These are phyloP conservation scores for Noctua fimbriata DNA, from an alignment of 2,888 invertebrate genomes.

Conservation along the genomic window DNA sequence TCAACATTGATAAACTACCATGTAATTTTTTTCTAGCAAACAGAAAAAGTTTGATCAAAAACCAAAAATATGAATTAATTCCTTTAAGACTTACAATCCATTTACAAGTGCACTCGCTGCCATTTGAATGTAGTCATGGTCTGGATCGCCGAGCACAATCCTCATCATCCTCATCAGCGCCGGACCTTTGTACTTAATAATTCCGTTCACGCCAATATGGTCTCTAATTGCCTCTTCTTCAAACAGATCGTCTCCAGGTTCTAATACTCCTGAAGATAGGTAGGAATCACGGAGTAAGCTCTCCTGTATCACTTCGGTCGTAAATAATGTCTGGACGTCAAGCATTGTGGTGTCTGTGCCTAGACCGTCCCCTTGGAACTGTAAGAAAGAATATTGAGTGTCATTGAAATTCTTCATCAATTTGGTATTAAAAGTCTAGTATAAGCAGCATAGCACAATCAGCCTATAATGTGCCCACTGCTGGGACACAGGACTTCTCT, in stretches of 20 bases:
- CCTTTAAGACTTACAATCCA: slow-evolving; percentile 70
- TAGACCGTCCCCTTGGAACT: slow-evolving; percentile 74
- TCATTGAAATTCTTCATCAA: not conserved
- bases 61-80: not conserved
- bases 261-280: slow-evolving; percentile 67
- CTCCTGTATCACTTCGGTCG: slow-evolving; percentile 84
- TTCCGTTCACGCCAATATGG: slow-evolving; percentile 70
- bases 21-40: not conserved
- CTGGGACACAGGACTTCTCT: too few relatives aligned
- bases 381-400: slow-evolving; percentile 40
- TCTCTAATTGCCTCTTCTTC: slow-evolving; percentile 75
- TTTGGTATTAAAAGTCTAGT: not conserved
- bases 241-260: slow-evolving; percentile 71
- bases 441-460: too few relatives aligned
- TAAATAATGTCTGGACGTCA: slow-evolving; percentile 82
- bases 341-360: slow-evolving; percentile 70
- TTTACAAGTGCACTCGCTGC: slow-evolving; percentile 75
- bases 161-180: slow-evolving; percentile 81
- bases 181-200: slow-evolving; percentile 81
- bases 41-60: not conserved
- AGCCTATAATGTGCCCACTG: too few relatives aligned
- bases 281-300: slow-evolving; percentile 80
- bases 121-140: slow-evolving; percentile 75
- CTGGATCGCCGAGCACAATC: slow-evolving; percentile 70
- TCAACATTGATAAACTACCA: not conserved